These are phyloP conservation scores for Dichetophora obliterata DNA, from an alignment of 2,888 invertebrate genomes.

Conservation along the genomic window DNA sequence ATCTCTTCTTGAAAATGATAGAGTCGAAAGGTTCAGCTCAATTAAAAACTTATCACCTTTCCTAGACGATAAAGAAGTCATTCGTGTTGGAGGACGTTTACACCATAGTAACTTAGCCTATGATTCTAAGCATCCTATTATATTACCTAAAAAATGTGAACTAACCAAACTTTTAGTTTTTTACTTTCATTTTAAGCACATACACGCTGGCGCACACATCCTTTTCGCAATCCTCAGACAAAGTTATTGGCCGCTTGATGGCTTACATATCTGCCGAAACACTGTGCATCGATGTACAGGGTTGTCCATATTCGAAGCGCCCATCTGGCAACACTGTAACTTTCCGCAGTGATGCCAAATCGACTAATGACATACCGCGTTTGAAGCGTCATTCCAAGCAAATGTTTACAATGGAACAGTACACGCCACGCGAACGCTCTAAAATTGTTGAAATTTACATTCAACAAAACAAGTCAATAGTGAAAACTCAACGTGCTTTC, in stretches of 20 bases:
- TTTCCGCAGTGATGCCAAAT: too few relatives aligned
- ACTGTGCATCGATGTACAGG: slow-evolving; percentile 32
- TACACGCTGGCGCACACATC: slow-evolving; percentile 29
- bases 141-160: slow-evolving; percentile 23
- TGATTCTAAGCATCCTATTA: slow-evolving; percentile 17
- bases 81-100: neutral
- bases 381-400: too few relatives aligned
- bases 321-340: too few relatives aligned
- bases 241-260: slow-evolving; percentile 36
- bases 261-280: slow-evolving; percentile 13
- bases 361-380: too few relatives aligned
- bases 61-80: too few relatives aligned
- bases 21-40: neutral
- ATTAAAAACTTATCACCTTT: neutral
- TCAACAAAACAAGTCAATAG: too few relatives aligned
- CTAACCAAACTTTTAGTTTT: slow-evolving; percentile 31
- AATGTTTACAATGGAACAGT: too few relatives aligned
- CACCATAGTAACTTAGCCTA: neutral
- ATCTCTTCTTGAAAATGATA: neutral
- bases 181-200: slow-evolving; percentile 33
- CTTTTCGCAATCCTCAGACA: slow-evolving; percentile 37
- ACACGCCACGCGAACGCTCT: too few relatives aligned
- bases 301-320: too few relatives aligned
- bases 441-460: too few relatives aligned
- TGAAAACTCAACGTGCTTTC: too few relatives aligned